Conservation (phyloP, 2,888 invertebrate genomes). For the Tuberolachnus salignus region DNA sequence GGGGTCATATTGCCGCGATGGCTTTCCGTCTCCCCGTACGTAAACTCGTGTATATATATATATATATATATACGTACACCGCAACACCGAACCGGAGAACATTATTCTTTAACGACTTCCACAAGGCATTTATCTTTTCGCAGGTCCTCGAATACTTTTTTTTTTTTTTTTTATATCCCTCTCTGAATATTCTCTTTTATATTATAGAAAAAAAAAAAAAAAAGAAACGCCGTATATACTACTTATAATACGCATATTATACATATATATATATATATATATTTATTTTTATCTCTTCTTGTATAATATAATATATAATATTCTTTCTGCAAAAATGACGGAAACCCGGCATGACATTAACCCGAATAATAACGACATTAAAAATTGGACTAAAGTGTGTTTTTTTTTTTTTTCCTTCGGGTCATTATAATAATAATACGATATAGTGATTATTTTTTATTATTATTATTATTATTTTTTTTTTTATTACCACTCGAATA, state of each 20-base stretch:
- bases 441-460: constrained; percentile 27
- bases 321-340: constrained; percentile 36
- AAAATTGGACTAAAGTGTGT: constrained; percentile 40
- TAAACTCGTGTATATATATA: constrained; percentile 11
- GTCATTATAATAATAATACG: too few species aligned
- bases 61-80: too few species aligned
- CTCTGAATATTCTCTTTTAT: constrained; percentile 32
- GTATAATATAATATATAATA: constrained; percentile 21
- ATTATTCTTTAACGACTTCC: constrained; percentile 57
- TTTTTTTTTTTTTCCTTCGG: constrained; percentile 13
- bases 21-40: constrained; percentile 40
- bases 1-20: constrained; percentile 55
- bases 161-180: constrained; percentile 1
- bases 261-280: constrained; percentile 21
- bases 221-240: too few species aligned
- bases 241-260: constrained; percentile 23
- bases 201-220: constrained; percentile 31
- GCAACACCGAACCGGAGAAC: constrained; percentile 50
- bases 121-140: constrained; percentile 56
- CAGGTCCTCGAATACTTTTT: constrained; percentile 53
- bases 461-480: constrained; percentile 24
- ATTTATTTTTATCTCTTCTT: constrained; percentile 30
- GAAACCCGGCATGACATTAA: constrained; percentile 51
- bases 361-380: constrained; percentile 52
- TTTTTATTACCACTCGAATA: constrained; percentile 17